Evolutionary conservation across 2,888 invertebrate genomes (phyloP), one percentile per base, ranked within the genome.

Genomic region (Cerastis rubricosa): DNA sequence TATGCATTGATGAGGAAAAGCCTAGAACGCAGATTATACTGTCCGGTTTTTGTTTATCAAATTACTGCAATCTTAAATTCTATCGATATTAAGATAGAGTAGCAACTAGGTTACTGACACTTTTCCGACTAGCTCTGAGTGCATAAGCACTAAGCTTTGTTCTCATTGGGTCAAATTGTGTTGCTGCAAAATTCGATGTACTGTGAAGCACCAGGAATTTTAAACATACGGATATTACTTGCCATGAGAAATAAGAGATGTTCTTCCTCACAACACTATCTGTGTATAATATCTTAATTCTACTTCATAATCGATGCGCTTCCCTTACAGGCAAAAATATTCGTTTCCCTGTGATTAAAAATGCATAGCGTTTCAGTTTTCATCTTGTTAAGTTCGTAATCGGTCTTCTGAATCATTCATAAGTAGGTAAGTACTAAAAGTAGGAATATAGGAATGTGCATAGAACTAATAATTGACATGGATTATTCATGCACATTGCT

Each of bases 301-400:
- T 9, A 64, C 29, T 35, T 65, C 40, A 65, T 59, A 70, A 57
- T 67, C 14, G 35, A 22, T 61, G 7, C 40, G 17, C n/a, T 35
- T 49, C 57, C 71, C 66, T 61, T 82, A 79, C 68, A 74, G 22
- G 61, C 40, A 43, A 49, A 45, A 57, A 12, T 73, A 66, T 73
- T 40, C 63, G 40, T 80, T 87, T 87, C 76, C 83, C 87, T 87
- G 76, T 59, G 77, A 72, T 63, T 40, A 54, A 54, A 71, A 84
- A 40, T 75, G 65, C 74, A 78, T 73, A 80, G 61, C 40, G 64
- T 73, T 78, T 70, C 65, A 76, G 29, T 81, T 81, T 74, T 68
- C 72, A 84, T 81, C 68, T 78, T 59, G 19, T 59, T 35, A 68
- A 45, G 12, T 68, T 54, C 6, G 63, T 71, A 74, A 71, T 81